Base-by-base conservation (phyloP, 2,113 vertebrate species). In the Morone chrysops region DNA sequence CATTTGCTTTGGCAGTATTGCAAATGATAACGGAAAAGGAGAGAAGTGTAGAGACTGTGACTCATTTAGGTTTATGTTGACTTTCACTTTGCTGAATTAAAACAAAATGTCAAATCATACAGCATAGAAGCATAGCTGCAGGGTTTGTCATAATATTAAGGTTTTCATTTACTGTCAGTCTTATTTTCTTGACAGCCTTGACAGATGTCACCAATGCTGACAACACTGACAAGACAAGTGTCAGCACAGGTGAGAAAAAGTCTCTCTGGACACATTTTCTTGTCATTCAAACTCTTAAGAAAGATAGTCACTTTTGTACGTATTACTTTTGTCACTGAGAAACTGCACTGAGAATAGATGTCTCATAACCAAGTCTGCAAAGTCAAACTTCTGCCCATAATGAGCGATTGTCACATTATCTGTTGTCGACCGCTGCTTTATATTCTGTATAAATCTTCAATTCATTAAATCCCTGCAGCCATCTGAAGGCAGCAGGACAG, bases 21-120 rank as follows among this genome's bases (percentile, higher is more conserved):
- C 66, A 61, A 51, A 61, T 20, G 16, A 50, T 9, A 60, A 17
- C 9, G 2, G 13, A 48, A 54, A 66, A 11, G 31, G 31, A 31
- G 31, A 31, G 50, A 43, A 16, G n/a, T 75, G 43, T 50, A 17
- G 17, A n/a, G n/a, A 25, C 31, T 51, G 47, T 12, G 60, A 54
- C 17, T 63, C 12, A 48, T 40, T 65, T 4, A 50, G 51, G 3
- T 74, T 53, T 4, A 25, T 48, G 31, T 67, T 66, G n/a, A 81
- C n/a, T 60, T 31, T 74, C 17, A 20, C 43, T 67, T 59, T 59
- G 51, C 53, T n/a, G 45, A 41, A 60, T 60, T 45, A 41, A 74
- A 54, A 62, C 56, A 17, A 53, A 62, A 81, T 67, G 36, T 81
- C 80, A 61, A 45, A 70, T 40, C 65, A 40, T 20, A 40, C 40